phyloP scores from a whole-genome alignment of 2,888 invertebrate species.

The Dichetophora obliterata region DNA sequence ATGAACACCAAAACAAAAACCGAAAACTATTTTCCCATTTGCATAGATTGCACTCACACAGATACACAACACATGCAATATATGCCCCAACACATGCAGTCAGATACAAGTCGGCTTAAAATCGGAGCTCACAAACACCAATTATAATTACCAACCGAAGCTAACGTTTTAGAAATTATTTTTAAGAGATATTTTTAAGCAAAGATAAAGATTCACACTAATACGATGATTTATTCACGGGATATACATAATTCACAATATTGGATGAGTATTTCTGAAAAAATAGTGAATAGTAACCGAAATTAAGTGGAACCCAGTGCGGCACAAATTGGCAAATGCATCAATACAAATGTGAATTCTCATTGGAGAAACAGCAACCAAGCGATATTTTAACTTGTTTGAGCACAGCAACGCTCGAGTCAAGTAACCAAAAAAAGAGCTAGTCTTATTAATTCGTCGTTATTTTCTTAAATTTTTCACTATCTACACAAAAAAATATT shows the following conservation, averaged over 20 bases:
- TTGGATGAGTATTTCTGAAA: no score
- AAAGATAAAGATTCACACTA: background rate
- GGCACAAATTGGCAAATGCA: background rate
- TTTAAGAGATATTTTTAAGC: background rate
- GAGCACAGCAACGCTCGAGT: background rate
- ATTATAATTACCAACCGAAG: background rate
- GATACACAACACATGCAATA: background rate
- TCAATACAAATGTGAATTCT: background rate
- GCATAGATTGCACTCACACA: background rate
- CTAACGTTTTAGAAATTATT: background rate
- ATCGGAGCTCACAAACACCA: background rate
- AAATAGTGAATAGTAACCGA: no score
- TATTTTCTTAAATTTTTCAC: conserved; percentile 7
- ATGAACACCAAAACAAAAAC: background rate
- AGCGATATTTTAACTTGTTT: background rate
- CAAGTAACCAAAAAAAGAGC: background rate
- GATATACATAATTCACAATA: no score
- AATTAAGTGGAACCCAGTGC: background rate
- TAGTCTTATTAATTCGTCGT: background rate
- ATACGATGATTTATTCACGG: background rate
- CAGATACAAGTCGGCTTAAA: background rate
- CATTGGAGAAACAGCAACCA: background rate
- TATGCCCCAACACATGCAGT: background rate
- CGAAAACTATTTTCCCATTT: conserved; percentile 10
- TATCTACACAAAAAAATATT: conserved; percentile 12